phyloP scores from a whole-genome alignment of 1,140 invertebrate species.

The Cotesia typhae region DNA sequence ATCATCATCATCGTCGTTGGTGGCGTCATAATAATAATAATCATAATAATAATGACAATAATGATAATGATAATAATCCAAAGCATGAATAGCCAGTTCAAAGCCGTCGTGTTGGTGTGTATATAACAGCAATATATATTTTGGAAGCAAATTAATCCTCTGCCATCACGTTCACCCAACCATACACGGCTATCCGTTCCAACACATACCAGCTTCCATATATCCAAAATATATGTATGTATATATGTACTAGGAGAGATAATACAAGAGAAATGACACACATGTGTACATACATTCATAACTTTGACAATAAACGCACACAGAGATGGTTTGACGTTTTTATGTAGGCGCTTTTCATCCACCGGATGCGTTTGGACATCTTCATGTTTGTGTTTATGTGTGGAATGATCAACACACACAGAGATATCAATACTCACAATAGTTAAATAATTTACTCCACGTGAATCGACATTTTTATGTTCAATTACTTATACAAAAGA shows the following conservation, averaged over 20 bases:
- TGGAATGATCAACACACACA: not conserved
- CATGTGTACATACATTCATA: constrained; percentile 26
- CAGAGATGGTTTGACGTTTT: constrained; percentile 33
- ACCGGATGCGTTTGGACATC: constrained; percentile 14
- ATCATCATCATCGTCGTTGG: too few relatives aligned
- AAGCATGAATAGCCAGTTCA: constrained; percentile 22
- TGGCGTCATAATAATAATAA: not conserved
- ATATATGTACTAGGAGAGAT: not conserved
- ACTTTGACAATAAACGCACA: constrained; percentile 16
- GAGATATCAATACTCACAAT: too few relatives aligned
- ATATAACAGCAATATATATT: constrained; percentile 24
- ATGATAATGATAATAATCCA: not conserved
- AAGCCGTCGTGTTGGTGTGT: constrained; percentile 26
- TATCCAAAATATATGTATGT: not conserved
- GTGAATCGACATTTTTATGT: constrained; percentile 42
- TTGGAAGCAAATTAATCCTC: constrained; percentile 36
- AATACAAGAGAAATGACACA: constrained; percentile 4
- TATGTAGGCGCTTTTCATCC: constrained; percentile 32
- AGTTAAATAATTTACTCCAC: constrained; percentile 27
- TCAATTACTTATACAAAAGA: constrained; percentile 42
- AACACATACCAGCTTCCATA: constrained; percentile 14
- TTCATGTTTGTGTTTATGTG: constrained; percentile 2
- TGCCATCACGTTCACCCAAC: constrained; percentile 25
- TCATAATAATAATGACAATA: constrained; percentile 9
- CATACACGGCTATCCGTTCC: constrained; percentile 23